These are phyloP conservation scores for Actinemys pallida DNA, from an alignment of 2,113 vertebrate species.

Conservation along the genomic window DNA sequence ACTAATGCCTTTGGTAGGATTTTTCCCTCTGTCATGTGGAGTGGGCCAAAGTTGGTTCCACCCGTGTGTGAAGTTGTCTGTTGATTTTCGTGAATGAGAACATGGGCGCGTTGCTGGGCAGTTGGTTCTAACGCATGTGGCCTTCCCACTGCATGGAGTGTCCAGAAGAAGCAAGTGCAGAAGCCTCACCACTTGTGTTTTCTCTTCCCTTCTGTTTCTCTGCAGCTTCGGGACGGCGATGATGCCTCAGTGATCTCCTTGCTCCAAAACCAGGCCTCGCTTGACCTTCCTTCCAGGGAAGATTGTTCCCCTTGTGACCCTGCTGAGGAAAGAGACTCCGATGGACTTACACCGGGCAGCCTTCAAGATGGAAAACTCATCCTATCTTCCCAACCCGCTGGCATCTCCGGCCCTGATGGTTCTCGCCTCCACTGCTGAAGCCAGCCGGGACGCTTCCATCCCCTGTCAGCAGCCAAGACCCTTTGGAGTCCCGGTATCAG, in stretches of 20 bases:
- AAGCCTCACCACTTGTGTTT: conserved; percentile 64
- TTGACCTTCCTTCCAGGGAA: conserved; percentile 80
- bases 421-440: conserved; percentile 97
- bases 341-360: conserved; percentile 99
- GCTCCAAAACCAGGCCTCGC: conserved; percentile 66
- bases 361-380: conserved; percentile 99
- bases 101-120: conserved; percentile 62
- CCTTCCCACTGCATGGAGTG: conserved; percentile 61
- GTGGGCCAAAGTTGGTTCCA: conserved; percentile 77
- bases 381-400: conserved; percentile 97
- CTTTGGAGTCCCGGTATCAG: conserved; percentile 96
- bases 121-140: conserved; percentile 68
- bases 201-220: conserved; percentile 69
- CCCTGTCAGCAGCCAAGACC: conserved; percentile 97
- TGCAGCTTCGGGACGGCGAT: conserved; percentile 75
- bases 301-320: conserved; percentile 75
- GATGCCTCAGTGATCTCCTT: conserved; percentile 78
- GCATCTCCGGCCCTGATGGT: conserved; percentile 99
- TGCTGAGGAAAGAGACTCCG: conserved; percentile 80
- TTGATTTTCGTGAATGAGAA: conserved; percentile 81
- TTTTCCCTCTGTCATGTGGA: conserved; percentile 76
- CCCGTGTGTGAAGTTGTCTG: conserved; percentile 80
- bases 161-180: conserved; percentile 53
- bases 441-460: conserved; percentile 96
- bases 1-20: conserved; percentile 24